These are phyloP conservation scores for Nilaparvata lugens DNA, from an alignment of 1,140 invertebrate genomes.

Conservation along the genomic window DNA sequence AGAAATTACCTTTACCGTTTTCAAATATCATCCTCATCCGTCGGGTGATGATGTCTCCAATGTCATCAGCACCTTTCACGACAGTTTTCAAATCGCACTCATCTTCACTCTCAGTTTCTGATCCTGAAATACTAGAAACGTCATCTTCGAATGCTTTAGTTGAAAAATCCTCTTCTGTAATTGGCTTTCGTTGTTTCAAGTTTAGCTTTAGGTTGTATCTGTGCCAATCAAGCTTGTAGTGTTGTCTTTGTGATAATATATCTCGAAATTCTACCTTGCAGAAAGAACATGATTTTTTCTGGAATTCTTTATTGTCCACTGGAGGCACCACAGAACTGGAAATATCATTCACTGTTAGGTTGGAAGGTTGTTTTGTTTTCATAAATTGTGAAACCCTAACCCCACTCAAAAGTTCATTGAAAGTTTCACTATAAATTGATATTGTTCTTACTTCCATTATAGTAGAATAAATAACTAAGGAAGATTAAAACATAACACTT, in stretches of 20 bases:
- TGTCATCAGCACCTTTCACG: conserved; percentile 27
- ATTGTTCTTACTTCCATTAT: no score
- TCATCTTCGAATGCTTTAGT: conserved; percentile 41
- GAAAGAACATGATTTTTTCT: conserved; percentile 38
- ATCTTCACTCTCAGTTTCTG: conserved; percentile 42
- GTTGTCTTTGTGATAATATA: conserved; percentile 55
- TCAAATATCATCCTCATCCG: conserved; percentile 64
- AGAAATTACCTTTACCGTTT: conserved; percentile 52
- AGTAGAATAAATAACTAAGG: no score
- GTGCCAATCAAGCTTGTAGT: conserved; percentile 92
- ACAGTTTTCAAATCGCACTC: conserved; percentile 38
- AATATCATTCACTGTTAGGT: neutral
- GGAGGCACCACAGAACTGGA: neutral
- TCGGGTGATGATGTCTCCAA: conserved; percentile 43
- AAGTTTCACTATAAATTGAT: conserved; percentile 20
- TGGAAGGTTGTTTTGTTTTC: conserved; percentile 39
- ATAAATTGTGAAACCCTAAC: conserved; percentile 50
- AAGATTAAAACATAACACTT: no score
- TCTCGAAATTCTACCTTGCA: conserved; percentile 42
- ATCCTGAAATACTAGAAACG: conserved; percentile 65
- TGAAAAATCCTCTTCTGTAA: conserved; percentile 74
- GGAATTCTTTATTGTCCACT: neutral
- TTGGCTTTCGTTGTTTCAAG: conserved; percentile 71
- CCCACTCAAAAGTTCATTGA: conserved; percentile 42
- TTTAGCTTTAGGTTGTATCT: conserved; percentile 93